Conservation (phyloP, 1,140 invertebrate genomes). For the Phymastichus coffea region DNA sequence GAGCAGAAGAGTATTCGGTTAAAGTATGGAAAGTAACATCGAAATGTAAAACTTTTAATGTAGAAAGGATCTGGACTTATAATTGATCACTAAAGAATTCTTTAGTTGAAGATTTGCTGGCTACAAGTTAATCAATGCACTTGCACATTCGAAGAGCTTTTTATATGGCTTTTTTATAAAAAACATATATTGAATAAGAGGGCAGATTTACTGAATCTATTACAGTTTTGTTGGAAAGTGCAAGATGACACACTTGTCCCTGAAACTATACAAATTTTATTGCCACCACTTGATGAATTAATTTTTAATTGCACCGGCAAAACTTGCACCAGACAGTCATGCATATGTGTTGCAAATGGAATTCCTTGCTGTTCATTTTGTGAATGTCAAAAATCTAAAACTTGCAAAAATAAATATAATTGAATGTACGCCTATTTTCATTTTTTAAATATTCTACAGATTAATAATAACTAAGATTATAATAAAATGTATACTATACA, state of each 20-base stretch:
- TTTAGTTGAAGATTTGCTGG: too few species aligned
- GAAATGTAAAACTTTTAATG: too few species aligned
- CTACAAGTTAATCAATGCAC: not conserved
- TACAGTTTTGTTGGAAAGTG: not conserved
- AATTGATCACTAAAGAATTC: too few species aligned
- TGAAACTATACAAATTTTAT: not conserved
- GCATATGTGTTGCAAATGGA: not conserved
- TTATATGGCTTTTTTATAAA: not conserved
- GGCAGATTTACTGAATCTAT: not conserved
- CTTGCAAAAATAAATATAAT: not conserved
- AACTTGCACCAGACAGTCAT: not conserved
- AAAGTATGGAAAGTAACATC: too few species aligned
- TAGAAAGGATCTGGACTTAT: too few species aligned
- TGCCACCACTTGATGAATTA: not conserved
- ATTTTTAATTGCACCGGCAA: not conserved
- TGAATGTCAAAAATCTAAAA: too few species aligned
- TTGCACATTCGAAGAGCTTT: not conserved
- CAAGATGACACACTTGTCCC: not conserved
- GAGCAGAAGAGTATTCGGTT: too few species aligned
- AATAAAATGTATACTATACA: too few species aligned
- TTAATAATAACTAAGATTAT: too few species aligned
- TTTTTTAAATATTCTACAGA: too few species aligned
- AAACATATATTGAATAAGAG: not conserved
- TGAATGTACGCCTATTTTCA: too few species aligned
- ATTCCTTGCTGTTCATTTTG: not conserved